Evolutionary conservation across 2,888 invertebrate genomes (phyloP).

Genomic region (Euspilapteryx auroguttella): DNA sequence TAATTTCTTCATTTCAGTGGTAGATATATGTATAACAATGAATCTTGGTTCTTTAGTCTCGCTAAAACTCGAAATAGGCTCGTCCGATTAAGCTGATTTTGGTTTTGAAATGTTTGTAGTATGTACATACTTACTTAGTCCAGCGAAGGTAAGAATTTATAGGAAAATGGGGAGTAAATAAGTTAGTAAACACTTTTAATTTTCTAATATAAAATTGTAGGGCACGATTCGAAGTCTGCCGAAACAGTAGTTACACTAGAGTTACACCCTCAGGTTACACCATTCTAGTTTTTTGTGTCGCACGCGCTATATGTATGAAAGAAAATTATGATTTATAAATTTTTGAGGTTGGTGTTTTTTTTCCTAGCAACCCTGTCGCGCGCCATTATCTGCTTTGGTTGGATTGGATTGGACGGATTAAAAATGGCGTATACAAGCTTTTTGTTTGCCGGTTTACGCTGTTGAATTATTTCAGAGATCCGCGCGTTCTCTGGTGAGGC

Average conservation of each 20-base stretch:
- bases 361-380: constrained; percentile 57
- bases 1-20: too few relatives aligned
- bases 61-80: neutral
- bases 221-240: neutral
- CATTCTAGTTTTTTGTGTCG: too few relatives aligned
- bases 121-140: too few relatives aligned
- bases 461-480: constrained; percentile 50
- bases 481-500: constrained; percentile 35
- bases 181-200: neutral
- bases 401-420: too few relatives aligned
- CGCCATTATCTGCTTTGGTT: too few relatives aligned
- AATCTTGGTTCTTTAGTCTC: neutral
- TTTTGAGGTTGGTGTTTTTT: constrained; percentile 39
- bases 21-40: neutral
- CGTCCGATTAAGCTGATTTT: neutral
- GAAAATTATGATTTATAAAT: neutral
- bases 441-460: constrained; percentile 64
- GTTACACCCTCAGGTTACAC: too few relatives aligned
- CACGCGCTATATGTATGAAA: neutral
- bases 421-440: constrained; percentile 66
- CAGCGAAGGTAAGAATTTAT: neutral
- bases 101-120: neutral
- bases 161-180: neutral
- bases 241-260: neutral
- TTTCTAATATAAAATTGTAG: too few relatives aligned